These are phyloP conservation scores for Tor tambroides DNA, from an alignment of 2,113 vertebrate genomes.

Conservation along the genomic window DNA sequence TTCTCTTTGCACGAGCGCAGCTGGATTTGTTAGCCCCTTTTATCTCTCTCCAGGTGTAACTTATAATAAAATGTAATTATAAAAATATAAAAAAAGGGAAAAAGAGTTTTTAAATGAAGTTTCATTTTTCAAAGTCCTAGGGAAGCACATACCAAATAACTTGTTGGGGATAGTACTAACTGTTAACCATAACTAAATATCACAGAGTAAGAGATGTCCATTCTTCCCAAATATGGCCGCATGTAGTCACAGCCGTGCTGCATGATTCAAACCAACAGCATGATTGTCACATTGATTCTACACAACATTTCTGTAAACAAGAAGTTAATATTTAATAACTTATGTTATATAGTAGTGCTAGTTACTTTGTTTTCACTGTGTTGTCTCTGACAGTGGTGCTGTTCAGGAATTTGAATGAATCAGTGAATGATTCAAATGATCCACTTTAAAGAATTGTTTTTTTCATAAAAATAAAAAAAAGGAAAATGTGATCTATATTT, in stretches of 20 bases:
- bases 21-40: conserved; percentile 70
- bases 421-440: background rate
- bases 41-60: conserved; percentile 47
- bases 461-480: no score
- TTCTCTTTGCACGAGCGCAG: conserved; percentile 74
- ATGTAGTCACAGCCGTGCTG: background rate
- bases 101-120: background rate
- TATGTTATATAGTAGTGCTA: background rate
- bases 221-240: no score
- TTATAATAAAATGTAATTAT: no score
- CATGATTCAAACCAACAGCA: background rate
- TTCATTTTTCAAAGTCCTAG: background rate
- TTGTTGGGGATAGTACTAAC: background rate
- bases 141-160: background rate
- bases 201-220: background rate
- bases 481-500: background rate
- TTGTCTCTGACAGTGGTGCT: background rate
- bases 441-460: background rate
- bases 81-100: background rate
- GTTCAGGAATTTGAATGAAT: background rate
- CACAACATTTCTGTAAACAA: background rate
- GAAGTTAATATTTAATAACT: background rate
- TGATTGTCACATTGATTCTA: background rate
- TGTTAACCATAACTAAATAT: background rate
- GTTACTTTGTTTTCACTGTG: background rate